Percentiles rank a stretch among this genome's conserved stretches.
These are phyloP conservation scores for Drosophila kepulauana DNA, from an alignment of 1,140 invertebrate species.

Conservation along the genomic window DNA sequence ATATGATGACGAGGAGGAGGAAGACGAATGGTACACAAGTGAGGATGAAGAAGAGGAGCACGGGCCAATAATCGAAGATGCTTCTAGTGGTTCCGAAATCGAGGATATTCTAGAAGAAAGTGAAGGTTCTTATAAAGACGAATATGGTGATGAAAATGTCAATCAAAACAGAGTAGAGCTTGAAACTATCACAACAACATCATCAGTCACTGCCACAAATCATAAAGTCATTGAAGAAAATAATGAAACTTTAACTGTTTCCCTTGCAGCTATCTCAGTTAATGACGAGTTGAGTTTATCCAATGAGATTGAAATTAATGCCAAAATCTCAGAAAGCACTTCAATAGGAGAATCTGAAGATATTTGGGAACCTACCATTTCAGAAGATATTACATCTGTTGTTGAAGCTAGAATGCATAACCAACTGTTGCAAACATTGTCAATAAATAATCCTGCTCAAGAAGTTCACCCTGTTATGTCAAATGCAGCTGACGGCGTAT, in stretches of 20 bases:
- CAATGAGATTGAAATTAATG: no score
- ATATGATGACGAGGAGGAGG: slow-evolving; percentile 83
- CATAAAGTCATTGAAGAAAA: slow-evolving; percentile 28
- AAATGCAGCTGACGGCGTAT: no score
- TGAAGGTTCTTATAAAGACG: slow-evolving; percentile 39
- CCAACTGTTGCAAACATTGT: no score
- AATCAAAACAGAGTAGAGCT: slow-evolving; percentile 2
- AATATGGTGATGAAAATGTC: slow-evolving; percentile 20
- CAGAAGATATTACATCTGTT: no score
- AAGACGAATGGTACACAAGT: slow-evolving; percentile 86
- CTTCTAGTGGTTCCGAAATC: slow-evolving; percentile 65
- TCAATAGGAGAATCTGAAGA: no score
- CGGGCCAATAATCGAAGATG: slow-evolving; percentile 59
- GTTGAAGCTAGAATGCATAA: no score
- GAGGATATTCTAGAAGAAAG: slow-evolving; percentile 70
- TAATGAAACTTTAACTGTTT: slow-evolving; percentile 52
- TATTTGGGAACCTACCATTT: no score
- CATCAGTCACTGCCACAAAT: slow-evolving; percentile 70
- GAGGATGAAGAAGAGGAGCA: slow-evolving; percentile 82
- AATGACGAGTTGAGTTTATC: no score
- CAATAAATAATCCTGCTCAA: no score
- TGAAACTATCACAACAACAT: slow-evolving; percentile 55
- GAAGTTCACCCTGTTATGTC: no score
- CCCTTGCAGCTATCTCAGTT: slow-evolving; percentile 44
- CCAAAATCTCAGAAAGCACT: no score